Conservation (phyloP, 2,113 vertebrate genomes). For the Hassar affinis region DNA sequence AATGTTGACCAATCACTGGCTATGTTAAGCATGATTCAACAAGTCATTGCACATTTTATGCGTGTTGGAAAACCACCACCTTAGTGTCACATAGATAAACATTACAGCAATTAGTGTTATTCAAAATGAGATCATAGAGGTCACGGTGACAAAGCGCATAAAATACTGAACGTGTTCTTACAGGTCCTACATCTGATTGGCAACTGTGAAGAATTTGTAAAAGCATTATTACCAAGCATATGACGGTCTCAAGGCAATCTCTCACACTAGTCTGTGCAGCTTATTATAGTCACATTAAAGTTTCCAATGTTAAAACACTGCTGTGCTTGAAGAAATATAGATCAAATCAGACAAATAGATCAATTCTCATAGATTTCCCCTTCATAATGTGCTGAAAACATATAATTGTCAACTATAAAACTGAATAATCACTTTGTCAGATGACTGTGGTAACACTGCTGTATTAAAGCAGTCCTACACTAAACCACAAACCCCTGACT, state of each 20-base stretch:
- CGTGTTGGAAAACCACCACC: constrained; percentile 37
- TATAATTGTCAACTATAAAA: constrained; percentile 36
- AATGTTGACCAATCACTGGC: constrained; percentile 37
- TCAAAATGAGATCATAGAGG: constrained; percentile 46
- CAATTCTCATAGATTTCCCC: constrained; percentile 30
- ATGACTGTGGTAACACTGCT: constrained; percentile 1
- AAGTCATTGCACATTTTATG: constrained; percentile 46
- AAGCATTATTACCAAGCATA: constrained; percentile 24
- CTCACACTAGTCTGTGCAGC: constrained; percentile 23
- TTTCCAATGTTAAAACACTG: constrained; percentile 39
- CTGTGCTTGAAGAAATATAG: constrained; percentile 39
- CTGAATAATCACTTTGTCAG: constrained; percentile 28
- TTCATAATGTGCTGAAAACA: constrained; percentile 48
- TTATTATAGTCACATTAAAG: constrained; percentile 36
- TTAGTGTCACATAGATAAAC: constrained; percentile 40
- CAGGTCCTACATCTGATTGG: constrained; percentile 38
- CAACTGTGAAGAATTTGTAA: constrained; percentile 33
- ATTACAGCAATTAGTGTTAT: constrained; percentile 42
- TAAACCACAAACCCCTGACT: constrained; percentile 22
- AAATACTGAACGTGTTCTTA: constrained; percentile 32
- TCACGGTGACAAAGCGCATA: constrained; percentile 49
- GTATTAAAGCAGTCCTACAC: constrained; percentile 25
- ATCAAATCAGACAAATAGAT: constrained; percentile 43
- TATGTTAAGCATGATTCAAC: constrained; percentile 45
- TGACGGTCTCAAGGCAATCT: constrained; percentile 10